A percentile compares a stretch with the other conserved stretches of the same genome.
phyloP scores from a whole-genome alignment of 2,113 vertebrate genomes.

The Casuarius casuarius region DNA sequence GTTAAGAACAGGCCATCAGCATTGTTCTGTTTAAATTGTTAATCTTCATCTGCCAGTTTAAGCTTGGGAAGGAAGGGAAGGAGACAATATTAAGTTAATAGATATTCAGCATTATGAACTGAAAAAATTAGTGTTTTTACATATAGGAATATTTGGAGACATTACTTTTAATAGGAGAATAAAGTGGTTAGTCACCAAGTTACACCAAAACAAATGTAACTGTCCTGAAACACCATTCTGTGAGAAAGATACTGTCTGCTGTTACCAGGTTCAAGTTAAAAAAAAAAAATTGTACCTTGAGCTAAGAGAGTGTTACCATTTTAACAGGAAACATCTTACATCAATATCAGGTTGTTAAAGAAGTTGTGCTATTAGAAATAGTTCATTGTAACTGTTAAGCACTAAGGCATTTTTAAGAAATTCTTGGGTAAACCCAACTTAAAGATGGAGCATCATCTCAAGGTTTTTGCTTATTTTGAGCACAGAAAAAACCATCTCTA shows the following conservation, averaged over 20 bases:
- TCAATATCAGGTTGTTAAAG: not conserved
- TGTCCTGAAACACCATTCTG: not conserved
- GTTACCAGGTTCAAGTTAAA: not conserved
- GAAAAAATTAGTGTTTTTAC: not conserved
- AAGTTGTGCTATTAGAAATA: not conserved
- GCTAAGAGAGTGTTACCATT: not conserved
- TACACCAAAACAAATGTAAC: not conserved
- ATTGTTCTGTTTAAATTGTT: not conserved
- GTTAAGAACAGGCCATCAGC: not conserved
- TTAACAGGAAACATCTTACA: not conserved
- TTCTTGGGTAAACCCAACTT: not conserved
- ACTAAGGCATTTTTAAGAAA: not conserved
- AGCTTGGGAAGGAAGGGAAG: not conserved
- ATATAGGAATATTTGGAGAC: not conserved
- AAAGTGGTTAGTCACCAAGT: not conserved
- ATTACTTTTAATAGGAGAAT: not conserved
- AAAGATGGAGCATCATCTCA: not conserved
- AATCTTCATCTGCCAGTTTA: not conserved
- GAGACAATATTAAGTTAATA: not conserved
- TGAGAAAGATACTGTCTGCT: not conserved
- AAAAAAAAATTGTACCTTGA: not conserved
- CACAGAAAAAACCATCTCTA: not conserved
- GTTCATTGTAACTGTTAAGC: not conserved
- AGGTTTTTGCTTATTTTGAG: not conserved
- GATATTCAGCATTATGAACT: not conserved